Conservation (phyloP, 2,888 invertebrate genomes). For the Tachina fera region DNA sequence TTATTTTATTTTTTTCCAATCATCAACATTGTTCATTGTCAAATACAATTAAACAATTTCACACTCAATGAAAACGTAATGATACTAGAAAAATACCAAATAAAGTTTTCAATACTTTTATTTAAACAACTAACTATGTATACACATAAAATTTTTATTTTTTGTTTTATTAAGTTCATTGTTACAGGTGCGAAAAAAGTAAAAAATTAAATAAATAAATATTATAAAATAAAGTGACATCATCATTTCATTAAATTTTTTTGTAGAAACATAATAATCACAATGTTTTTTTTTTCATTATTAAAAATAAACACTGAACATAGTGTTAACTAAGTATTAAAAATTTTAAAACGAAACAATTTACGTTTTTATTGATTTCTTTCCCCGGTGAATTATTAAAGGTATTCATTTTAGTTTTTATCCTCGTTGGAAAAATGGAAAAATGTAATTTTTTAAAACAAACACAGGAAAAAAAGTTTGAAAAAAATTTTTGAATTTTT, state of each 20-base stretch:
- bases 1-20: slow-evolving; percentile 22
- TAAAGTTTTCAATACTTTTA: slow-evolving; percentile 27
- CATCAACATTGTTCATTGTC: slow-evolving; percentile 33
- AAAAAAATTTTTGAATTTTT: too few species aligned
- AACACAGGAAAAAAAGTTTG: too few species aligned
- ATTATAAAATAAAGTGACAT: slow-evolving; percentile 61
- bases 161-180: slow-evolving; percentile 58
- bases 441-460: too few species aligned
- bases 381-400: neutral
- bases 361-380: slow-evolving; percentile 8
- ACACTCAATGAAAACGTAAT: slow-evolving; percentile 29
- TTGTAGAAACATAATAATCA: slow-evolving; percentile 43
- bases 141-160: slow-evolving; percentile 12
- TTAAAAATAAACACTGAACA: slow-evolving; percentile 41
- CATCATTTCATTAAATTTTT: slow-evolving; percentile 45
- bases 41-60: slow-evolving; percentile 14
- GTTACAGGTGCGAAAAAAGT: slow-evolving; percentile 64
- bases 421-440: too few species aligned
- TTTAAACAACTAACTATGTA: slow-evolving; percentile 35
- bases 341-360: slow-evolving; percentile 25
- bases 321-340: slow-evolving; percentile 8
- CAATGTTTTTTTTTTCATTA: slow-evolving; percentile 6
- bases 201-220: slow-evolving; percentile 44
- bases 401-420: too few species aligned
- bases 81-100: slow-evolving; percentile 12